phyloP scores from a whole-genome alignment of 2,113 vertebrate species.

The Stigmatopora argus region DNA sequence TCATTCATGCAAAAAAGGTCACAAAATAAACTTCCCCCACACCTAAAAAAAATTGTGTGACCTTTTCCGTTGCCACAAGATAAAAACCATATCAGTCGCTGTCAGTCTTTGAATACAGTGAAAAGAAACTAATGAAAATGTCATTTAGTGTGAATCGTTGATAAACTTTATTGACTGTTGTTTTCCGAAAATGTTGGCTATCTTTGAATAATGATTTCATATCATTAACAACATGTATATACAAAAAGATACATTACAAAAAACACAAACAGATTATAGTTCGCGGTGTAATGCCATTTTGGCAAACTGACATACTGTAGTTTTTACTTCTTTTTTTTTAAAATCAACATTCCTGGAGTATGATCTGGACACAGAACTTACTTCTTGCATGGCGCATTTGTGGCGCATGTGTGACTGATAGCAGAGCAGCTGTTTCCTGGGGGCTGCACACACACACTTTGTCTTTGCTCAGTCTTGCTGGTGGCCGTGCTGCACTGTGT shows the following conservation, averaged over 20 bases:
- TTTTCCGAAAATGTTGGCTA: background rate
- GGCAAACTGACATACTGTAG: slow-evolving; percentile 18
- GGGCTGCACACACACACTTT: slow-evolving; percentile 27
- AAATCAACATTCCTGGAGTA: background rate
- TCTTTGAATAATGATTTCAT: background rate
- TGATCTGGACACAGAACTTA: background rate
- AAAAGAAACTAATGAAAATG: background rate
- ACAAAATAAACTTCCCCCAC: slow-evolving; percentile 34
- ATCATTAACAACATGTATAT: background rate
- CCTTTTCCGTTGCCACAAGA: slow-evolving; percentile 33
- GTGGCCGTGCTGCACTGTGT: slow-evolving; percentile 37
- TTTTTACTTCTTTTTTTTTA: background rate
- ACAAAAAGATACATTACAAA: background rate
- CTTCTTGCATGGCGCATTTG: slow-evolving; percentile 7
- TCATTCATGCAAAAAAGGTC: slow-evolving; percentile 20
- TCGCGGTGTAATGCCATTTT: background rate
- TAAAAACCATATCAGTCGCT: slow-evolving; percentile 30
- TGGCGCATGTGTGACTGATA: slow-evolving; percentile 44
- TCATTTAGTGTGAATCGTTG: too few species aligned
- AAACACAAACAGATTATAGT: background rate
- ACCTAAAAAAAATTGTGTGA: slow-evolving; percentile 25
- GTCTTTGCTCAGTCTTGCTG: slow-evolving; percentile 16
- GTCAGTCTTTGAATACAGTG: slow-evolving; percentile 7
- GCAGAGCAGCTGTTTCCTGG: slow-evolving; percentile 61
- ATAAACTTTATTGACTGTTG: background rate